Evolutionary conservation across 2,797 vertebrate species (phyloP).

Genomic region (Falco columbarius): DNA sequence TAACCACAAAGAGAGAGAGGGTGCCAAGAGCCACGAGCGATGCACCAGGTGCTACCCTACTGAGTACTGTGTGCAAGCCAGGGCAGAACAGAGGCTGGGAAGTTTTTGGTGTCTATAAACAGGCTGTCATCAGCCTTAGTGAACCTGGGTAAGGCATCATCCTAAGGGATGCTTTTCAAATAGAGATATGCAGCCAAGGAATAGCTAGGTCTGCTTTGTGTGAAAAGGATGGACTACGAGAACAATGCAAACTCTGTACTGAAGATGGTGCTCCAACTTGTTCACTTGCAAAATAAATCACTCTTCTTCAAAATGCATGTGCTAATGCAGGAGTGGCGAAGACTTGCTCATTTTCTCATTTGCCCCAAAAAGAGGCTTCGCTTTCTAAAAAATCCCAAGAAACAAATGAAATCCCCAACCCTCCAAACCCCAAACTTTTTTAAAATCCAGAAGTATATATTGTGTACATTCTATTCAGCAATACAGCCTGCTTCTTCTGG

Average conservation of each 20-base stretch:
- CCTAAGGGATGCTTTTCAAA: neutral
- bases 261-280: neutral
- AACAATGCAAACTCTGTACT: neutral
- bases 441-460: neutral
- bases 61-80: rapidly evolving
- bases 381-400: neutral
- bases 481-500: neutral
- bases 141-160: neutral
- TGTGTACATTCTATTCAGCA: neutral
- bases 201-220: neutral
- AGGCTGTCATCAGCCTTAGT: neutral
- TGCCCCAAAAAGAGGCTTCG: neutral
- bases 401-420: no score
- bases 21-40: rapidly evolving
- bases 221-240: neutral
- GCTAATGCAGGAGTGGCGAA: neutral
- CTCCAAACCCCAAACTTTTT: neutral
- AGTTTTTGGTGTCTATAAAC: neutral
- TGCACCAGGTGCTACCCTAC: neutral
- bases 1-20: neutral
- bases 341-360: neutral
- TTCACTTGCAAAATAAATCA: neutral
- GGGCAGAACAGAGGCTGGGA: neutral
- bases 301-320: neutral
- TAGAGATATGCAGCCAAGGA: neutral